Conservation (phyloP, 30 jellyfish, hydroid and myxozoan genomes). For the Sanderia malayensis region DNA sequence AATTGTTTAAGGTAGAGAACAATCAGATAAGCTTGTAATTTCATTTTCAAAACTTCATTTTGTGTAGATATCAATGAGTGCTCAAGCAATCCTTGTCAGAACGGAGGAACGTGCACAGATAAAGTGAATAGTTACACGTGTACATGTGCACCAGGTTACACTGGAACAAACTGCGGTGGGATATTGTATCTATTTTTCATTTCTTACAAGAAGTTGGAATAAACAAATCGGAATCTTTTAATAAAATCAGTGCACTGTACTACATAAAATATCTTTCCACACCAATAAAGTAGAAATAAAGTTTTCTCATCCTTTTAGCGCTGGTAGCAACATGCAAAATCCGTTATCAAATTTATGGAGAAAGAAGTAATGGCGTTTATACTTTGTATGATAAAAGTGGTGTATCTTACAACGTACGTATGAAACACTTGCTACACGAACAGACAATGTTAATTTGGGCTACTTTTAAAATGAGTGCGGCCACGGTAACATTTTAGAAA, state of each 20-base stretch:
- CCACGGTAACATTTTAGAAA: not conserved
- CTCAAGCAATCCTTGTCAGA: not conserved
- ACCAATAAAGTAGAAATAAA: no score
- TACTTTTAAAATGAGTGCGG: no score
- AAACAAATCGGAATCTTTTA: not conserved
- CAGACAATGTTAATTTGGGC: no score
- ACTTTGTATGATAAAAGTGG: slow-evolving; percentile 1
- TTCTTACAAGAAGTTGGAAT: no score
- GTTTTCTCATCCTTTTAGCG: no score
- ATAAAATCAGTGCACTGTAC: not conserved
- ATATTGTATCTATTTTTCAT: no score
- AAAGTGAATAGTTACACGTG: not conserved
- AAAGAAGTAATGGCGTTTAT: not conserved
- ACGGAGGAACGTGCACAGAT: not conserved
- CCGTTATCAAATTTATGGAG: not conserved
- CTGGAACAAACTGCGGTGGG: slow-evolving; percentile 12
- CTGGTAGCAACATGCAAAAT: no score
- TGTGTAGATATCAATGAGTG: not conserved
- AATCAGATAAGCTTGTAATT: no score
- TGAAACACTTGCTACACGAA: not conserved
- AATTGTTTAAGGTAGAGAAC: no score
- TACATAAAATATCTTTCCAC: not conserved
- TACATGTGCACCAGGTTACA: slow-evolving; percentile 5
- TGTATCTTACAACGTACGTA: not conserved
- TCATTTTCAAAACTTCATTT: no score